phyloP scores from a whole-genome alignment of 2,113 vertebrate genomes.

The Pluvialis apricaria region DNA sequence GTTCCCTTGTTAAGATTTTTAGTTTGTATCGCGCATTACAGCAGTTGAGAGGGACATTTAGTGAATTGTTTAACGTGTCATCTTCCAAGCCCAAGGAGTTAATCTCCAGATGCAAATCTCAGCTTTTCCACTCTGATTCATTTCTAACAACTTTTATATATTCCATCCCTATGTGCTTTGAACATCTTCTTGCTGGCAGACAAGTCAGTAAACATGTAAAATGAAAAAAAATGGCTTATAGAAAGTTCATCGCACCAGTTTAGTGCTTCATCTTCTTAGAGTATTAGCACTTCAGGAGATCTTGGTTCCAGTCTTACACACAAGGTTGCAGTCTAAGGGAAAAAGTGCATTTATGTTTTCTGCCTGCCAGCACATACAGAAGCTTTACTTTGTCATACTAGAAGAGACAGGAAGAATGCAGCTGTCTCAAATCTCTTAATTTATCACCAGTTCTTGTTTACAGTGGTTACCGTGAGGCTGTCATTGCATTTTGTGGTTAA shows the following conservation, averaged over 20 bases:
- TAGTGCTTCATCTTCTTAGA: neutral
- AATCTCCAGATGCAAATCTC: neutral
- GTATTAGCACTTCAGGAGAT: neutral
- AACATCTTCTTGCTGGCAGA: neutral
- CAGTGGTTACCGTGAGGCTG: neutral
- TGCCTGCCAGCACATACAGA: neutral
- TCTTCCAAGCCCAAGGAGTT: neutral
- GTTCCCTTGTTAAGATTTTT: neutral
- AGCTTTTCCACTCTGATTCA: neutral
- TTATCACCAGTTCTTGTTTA: neutral
- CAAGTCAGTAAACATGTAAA: neutral
- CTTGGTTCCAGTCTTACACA: neutral
- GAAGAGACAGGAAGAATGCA: neutral
- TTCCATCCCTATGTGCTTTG: neutral
- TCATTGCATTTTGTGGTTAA: neutral
- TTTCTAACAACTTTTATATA: neutral
- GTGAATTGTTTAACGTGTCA: neutral
- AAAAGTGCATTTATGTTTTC: neutral
- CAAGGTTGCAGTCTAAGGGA: neutral
- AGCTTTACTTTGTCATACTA: neutral
- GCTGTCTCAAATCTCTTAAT: neutral
- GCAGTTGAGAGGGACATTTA: neutral
- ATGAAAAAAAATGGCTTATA: neutral
- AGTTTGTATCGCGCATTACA: neutral
- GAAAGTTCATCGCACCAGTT: neutral